These are phyloP conservation scores for Zosterops hypoxanthus DNA, from an alignment of 2,113 vertebrate species.

Conservation along the genomic window DNA sequence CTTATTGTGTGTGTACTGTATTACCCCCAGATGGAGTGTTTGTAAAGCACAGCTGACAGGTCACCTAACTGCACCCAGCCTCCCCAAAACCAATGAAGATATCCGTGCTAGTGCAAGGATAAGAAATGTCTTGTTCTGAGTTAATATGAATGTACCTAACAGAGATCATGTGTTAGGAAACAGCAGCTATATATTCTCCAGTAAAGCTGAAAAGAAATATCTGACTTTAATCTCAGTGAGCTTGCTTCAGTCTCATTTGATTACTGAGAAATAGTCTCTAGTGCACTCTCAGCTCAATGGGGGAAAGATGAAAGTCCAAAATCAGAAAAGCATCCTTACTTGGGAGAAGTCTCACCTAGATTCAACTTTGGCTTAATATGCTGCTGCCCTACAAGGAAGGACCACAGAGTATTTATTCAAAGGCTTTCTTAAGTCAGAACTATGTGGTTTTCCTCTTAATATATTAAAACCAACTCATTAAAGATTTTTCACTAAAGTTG, in stretches of 20 bases:
- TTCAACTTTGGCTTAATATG: background rate
- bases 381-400: background rate
- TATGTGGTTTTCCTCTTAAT: background rate
- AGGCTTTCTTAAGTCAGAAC: background rate
- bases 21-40: background rate
- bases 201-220: background rate
- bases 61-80: background rate
- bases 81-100: background rate
- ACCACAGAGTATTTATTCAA: background rate
- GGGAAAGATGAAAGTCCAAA: background rate
- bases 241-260: background rate
- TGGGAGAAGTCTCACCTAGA: background rate
- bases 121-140: background rate
- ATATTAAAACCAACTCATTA: background rate
- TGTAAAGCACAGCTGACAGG: background rate
- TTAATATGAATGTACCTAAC: background rate
- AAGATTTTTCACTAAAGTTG: background rate
- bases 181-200: background rate
- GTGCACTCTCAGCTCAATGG: background rate
- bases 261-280: background rate
- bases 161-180: background rate
- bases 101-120: background rate
- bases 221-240: background rate
- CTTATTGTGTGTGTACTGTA: background rate
- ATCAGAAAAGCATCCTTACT: background rate